Conservation (phyloP, 2,113 vertebrate species). For the Morone chrysops region DNA sequence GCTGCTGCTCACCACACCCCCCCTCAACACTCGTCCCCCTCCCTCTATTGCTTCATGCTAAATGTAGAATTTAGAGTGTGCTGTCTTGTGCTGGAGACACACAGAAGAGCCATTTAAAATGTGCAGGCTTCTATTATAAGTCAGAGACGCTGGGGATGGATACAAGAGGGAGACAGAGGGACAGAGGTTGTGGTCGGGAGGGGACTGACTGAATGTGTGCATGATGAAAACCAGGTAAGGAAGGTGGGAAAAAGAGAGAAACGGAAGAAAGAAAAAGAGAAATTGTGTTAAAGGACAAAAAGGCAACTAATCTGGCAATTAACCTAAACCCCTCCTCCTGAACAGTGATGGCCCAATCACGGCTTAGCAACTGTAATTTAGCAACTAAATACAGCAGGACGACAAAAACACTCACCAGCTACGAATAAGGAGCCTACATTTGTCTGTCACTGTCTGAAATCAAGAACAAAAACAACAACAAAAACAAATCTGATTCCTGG, state of each 20-base stretch:
- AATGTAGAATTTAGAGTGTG: constrained; percentile 75
- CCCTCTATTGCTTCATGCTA: constrained; percentile 44
- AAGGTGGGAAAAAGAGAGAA: not conserved
- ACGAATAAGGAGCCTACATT: not conserved
- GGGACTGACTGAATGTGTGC: not conserved
- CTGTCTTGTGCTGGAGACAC: constrained; percentile 53
- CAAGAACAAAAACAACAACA: not conserved
- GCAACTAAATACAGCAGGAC: not conserved
- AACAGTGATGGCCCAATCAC: not conserved
- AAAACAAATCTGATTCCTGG: not conserved
- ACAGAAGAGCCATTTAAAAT: constrained; percentile 61
- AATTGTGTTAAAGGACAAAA: not conserved
- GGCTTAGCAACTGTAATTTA: constrained; percentile 11
- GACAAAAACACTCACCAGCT: not conserved
- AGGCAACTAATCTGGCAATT: not conserved
- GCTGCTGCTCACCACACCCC: constrained; percentile 41
- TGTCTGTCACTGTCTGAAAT: not conserved
- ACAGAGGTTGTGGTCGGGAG: constrained; percentile 18
- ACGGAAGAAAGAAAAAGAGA: not conserved
- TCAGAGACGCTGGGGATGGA: constrained; percentile 28
- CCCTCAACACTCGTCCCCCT: constrained; percentile 12
- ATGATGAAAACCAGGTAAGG: not conserved
- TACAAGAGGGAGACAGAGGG: constrained; percentile 12
- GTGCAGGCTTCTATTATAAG: constrained; percentile 49
- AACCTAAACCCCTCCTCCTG: not conserved